Evolutionary conservation across 2,797 vertebrate genomes (phyloP), one percentile per base, ranked within the genome.

Genomic region (Danio tinwini): DNA sequence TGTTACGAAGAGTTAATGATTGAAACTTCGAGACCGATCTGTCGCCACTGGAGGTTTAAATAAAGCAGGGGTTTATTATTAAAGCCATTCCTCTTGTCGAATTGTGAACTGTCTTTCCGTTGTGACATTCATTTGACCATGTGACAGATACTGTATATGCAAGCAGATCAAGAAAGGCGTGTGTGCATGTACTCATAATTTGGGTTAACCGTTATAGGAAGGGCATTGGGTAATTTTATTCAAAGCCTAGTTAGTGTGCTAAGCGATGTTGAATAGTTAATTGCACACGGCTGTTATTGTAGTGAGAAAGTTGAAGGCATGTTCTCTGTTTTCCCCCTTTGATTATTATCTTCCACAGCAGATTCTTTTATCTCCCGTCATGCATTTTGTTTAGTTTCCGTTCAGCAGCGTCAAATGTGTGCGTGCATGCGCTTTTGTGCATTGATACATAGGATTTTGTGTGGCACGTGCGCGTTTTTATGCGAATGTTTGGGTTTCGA

Each of bases 331-430:
- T 82, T 73, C 44, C 10, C 12, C 58, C 58, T 29, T 29, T 29
- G 29, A 29, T 29, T 65, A 63, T 70, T 37, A 78, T 83, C 81
- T 70, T 75, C 61, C 29, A 13, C 77, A 65, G 63, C 13, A 70
- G 55, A 72, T 29, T 65, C 17, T 82, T 72, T 62, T 79, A 74
- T 83, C 76, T 78, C 81, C 81, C 81, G 52, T 72, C 70, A 74
- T 82, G 76, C 76, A 81, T 47, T 45, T 59, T 44, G 39, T 56
- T 45, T 50, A 61, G 81, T 37, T 64, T 81, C 71, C 55, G 63
- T 65, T 83, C 56, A 53, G 11, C 49, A 13, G 67, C 63, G 29
- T 39, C 19, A 64, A 17, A 11, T 44, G 19, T 8, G 59, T 42
- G 17, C 14, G 4, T 49, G 55, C 6, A 29, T 40, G 69, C 45